A percentile compares a stretch with the other conserved stretches of the same genome.
Evolutionary conservation across 2,113 vertebrate genomes (phyloP).

Genomic region (Osmerus mordax): DNA sequence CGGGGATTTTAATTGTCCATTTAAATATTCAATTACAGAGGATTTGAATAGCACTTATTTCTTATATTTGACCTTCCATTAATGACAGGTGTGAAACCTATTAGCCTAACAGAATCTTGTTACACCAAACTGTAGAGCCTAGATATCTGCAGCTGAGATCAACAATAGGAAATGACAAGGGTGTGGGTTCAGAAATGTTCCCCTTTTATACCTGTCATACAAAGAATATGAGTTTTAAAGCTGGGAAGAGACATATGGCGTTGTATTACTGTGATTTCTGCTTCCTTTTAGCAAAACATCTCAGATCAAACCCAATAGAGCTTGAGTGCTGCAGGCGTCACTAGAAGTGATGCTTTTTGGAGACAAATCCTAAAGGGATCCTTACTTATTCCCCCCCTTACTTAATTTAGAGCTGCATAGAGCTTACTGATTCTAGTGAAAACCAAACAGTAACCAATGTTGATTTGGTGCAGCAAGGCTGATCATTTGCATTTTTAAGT

Average conservation of each 20-base stretch:
- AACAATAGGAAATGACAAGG: conserved; percentile 38
- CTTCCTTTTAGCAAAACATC: not conserved
- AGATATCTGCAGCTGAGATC: conserved; percentile 21
- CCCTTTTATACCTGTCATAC: conserved; percentile 30
- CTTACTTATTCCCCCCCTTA: too few relatives aligned
- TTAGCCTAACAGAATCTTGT: conserved; percentile 54
- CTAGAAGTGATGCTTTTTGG: too few relatives aligned
- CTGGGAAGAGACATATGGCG: not conserved
- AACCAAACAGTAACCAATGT: too few relatives aligned
- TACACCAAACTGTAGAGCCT: conserved; percentile 40
- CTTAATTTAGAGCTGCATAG: too few relatives aligned
- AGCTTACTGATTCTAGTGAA: too few relatives aligned
- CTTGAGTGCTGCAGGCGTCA: too few relatives aligned
- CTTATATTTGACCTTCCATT: conserved; percentile 58
- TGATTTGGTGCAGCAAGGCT: too few relatives aligned
- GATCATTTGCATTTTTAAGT: not conserved
- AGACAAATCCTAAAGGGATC: too few relatives aligned
- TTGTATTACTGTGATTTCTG: not conserved
- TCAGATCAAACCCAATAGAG: not conserved
- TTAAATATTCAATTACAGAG: conserved; percentile 65
- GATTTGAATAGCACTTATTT: conserved; percentile 63
- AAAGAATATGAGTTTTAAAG: conserved; percentile 16
- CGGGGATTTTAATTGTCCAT: conserved; percentile 65
- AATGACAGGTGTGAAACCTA: conserved; percentile 38
- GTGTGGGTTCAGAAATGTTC: not conserved